These are phyloP conservation scores for Rhopalosiphum nymphaeae DNA, from an alignment of 2,888 invertebrate species.

Conservation along the genomic window DNA sequence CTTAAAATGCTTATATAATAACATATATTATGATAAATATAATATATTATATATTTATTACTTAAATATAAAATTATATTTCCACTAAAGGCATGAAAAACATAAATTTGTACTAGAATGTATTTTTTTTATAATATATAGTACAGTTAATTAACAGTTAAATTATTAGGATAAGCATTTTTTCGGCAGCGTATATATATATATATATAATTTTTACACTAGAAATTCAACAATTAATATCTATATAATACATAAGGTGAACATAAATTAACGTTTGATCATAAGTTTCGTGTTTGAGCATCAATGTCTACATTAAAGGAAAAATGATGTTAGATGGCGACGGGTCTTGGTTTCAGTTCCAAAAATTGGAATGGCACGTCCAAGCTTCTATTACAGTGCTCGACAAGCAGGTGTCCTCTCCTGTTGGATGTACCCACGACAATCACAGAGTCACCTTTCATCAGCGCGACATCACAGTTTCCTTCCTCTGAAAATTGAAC, in stretches of 20 bases:
- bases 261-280: slow-evolving; percentile 47
- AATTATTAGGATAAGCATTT: slow-evolving; percentile 2
- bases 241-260: background rate
- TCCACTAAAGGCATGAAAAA: slow-evolving; percentile 33
- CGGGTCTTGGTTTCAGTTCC: slow-evolving; percentile 76
- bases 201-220: slow-evolving; percentile 10
- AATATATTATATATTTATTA: slow-evolving; percentile 12
- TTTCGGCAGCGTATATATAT: slow-evolving; percentile 26
- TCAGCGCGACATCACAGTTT: slow-evolving; percentile 75
- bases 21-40: slow-evolving; percentile 19
- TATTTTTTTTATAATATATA: slow-evolving; percentile 34
- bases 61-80: slow-evolving; percentile 5
- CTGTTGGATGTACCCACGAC: slow-evolving; percentile 89
- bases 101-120: slow-evolving; percentile 60
- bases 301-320: background rate
- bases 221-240: slow-evolving; percentile 35
- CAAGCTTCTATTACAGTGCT: slow-evolving; percentile 80
- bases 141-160: background rate
- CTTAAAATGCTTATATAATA: slow-evolving; percentile 41
- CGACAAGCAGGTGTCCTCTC: slow-evolving; percentile 89
- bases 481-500: slow-evolving; percentile 70
- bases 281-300: slow-evolving; percentile 49
- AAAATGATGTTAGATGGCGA: slow-evolving; percentile 50
- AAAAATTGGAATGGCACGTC: slow-evolving; percentile 88
- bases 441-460: slow-evolving; percentile 88